Conservation (phyloP, 2,888 invertebrate species). For the Eremobia ochroleuca region DNA sequence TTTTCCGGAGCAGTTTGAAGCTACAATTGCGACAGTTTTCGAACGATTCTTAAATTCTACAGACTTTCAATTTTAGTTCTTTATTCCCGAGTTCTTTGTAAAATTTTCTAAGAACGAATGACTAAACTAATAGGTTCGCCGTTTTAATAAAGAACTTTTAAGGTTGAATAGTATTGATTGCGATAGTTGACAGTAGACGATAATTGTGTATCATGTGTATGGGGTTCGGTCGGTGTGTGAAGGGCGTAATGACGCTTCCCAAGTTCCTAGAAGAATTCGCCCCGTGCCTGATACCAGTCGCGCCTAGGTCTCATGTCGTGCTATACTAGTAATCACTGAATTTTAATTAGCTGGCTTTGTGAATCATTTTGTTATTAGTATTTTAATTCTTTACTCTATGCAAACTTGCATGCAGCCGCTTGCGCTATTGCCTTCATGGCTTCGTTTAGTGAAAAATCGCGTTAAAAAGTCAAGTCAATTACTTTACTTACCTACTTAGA, state of each 20-base stretch:
- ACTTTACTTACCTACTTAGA: background rate
- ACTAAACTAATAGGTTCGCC: background rate
- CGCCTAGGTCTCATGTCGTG: conserved; percentile 74
- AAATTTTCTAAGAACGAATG: background rate
- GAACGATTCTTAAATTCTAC: background rate
- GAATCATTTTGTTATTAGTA: conserved; percentile 44
- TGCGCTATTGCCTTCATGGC: background rate
- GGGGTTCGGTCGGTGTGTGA: conserved; percentile 57
- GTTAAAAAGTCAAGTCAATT: background rate
- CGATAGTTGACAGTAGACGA: conserved; percentile 54
- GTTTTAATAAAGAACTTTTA: conserved; percentile 25
- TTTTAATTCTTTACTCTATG: conserved; percentile 43
- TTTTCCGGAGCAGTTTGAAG: background rate
- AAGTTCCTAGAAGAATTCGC: conserved; percentile 76
- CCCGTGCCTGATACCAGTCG: conserved; percentile 83
- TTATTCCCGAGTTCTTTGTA: background rate
- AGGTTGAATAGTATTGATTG: conserved; percentile 33
- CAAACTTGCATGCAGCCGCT: conserved; percentile 17
- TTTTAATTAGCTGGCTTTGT: conserved; percentile 74
- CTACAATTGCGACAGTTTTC: background rate
- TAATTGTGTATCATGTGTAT: conserved; percentile 53
- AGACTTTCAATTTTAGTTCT: background rate
- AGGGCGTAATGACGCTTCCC: conserved; percentile 73
- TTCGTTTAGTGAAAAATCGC: background rate
- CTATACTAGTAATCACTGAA: conserved; percentile 76